A percentile compares a stretch with the other conserved stretches of the same genome.
phyloP scores from a whole-genome alignment of 2,888 invertebrate species.

The Limenitis arthemis region DNA sequence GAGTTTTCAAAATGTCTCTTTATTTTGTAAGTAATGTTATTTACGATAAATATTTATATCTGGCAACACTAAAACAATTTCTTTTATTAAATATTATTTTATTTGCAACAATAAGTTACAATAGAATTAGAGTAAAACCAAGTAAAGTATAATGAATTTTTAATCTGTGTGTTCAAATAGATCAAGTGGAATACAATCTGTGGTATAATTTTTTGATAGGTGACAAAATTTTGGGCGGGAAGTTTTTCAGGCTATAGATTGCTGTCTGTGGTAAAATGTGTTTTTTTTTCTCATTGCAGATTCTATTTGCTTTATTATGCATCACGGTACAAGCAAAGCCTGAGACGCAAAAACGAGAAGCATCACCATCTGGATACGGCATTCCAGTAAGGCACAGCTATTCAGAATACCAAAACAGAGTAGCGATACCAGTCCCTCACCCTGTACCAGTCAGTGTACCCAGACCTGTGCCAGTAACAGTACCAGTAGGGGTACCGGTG shows the following conservation, averaged over 20 bases:
- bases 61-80: neutral
- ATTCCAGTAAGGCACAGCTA: constrained; percentile 52
- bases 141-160: too few relatives aligned
- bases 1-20: constrained; percentile 38
- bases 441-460: constrained; percentile 52
- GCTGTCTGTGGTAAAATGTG: too few relatives aligned
- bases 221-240: too few relatives aligned
- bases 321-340: constrained; percentile 12
- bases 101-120: too few relatives aligned
- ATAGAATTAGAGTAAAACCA: too few relatives aligned
- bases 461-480: constrained; percentile 61
- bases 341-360: constrained; percentile 23
- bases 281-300: neutral
- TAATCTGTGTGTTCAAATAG: too few relatives aligned
- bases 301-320: constrained; percentile 18
- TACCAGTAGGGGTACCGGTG: constrained; percentile 65
- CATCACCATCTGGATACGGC: constrained; percentile 17
- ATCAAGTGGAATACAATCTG: too few relatives aligned
- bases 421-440: constrained; percentile 68
- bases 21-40: constrained; percentile 40
- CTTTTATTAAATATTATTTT: neutral
- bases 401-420: constrained; percentile 60
- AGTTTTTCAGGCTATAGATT: too few relatives aligned
- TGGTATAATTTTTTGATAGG: too few relatives aligned
- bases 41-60: neutral